These are phyloP conservation scores for Panzeria rudis DNA, from an alignment of 2,888 invertebrate species.

Conservation along the genomic window DNA sequence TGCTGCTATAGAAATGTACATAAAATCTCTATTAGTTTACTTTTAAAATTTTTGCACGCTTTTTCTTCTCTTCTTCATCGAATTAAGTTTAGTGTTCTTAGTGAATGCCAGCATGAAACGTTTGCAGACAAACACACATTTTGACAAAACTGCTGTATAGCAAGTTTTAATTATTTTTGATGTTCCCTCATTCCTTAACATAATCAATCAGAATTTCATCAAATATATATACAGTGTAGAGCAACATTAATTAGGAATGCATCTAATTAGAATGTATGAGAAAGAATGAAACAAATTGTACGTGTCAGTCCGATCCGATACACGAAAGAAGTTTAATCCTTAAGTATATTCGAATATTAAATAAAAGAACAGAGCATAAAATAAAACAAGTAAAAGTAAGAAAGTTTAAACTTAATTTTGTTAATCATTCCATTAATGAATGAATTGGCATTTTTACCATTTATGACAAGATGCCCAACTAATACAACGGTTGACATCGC, in stretches of 20 bases:
- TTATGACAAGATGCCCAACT: too few relatives aligned
- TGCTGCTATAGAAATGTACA: slow-evolving; percentile 37
- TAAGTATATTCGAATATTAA: too few relatives aligned
- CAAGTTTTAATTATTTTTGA: slow-evolving; percentile 23
- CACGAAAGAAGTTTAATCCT: too few relatives aligned
- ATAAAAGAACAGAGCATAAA: too few relatives aligned
- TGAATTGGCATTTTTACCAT: too few relatives aligned
- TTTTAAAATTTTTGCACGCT: slow-evolving; percentile 5
- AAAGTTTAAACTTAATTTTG: too few relatives aligned
- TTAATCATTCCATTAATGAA: too few relatives aligned
- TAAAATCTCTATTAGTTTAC: neutral
- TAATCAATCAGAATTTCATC: neutral
- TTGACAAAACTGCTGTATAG: neutral
- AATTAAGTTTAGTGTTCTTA: slow-evolving; percentile 1
- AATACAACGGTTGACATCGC: too few relatives aligned
- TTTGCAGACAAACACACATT: neutral
- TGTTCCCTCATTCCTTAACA: neutral
- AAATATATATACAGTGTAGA: neutral
- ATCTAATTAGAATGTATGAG: neutral
- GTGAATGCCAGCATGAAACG: slow-evolving; percentile 12
- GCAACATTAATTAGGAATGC: neutral
- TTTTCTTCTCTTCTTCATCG: neutral
- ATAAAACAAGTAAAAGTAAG: too few relatives aligned
- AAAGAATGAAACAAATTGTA: too few relatives aligned
- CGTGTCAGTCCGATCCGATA: too few relatives aligned